Evolutionary conservation across 1,140 invertebrate species (phyloP), one percentile per base, ranked within the genome.

Genomic region (Meloidogyne exigua): DNA sequence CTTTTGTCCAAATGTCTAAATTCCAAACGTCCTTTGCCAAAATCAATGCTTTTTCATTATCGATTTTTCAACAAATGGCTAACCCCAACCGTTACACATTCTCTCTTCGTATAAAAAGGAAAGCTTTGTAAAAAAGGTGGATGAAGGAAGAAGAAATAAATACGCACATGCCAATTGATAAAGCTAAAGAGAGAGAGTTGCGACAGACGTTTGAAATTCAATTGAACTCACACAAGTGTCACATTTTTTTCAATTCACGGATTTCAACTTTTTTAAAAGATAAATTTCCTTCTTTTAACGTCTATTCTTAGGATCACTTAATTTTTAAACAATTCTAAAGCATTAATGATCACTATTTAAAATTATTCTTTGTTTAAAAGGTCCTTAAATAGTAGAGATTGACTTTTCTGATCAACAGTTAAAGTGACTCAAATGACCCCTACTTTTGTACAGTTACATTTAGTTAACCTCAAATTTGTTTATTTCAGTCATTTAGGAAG

Each of bases 221-320:
- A n/a, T 57, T 57, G 49, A 57, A 57, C 49, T 21, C 44, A 49
- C 49, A 57, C 49, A 57, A 57, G 49, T 57, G 49, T 57, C 49
- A 57, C 49, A 57, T 57, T 57, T 57, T 57, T 57, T 57, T n/a
- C 49, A n/a, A 15, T n/a, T 57, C 49, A 57, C 18, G 49, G n/a
- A 39, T 39, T 39, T 39, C 9, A 57, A 32, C 28, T 32, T 32
- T 32, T 3, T 3, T 3, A 32, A 32, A 7, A 32, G 2, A 32
- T 3, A 32, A 3, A n/a, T 57, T 9, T 9, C 21, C n/a, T n/a
- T 57, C 13, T 57, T 57, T 57, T 57, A 57, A 57, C 5, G 13
- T 57, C 21, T n/a, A n/a, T n/a, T 57, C 18, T 57, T n/a, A n/a
- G n/a, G 49, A 57, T 57, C 49, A 21, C n/a, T 39, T 9, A 57